Conservation (phyloP, 2,113 vertebrate genomes). For the Cygnus atratus region DNA sequence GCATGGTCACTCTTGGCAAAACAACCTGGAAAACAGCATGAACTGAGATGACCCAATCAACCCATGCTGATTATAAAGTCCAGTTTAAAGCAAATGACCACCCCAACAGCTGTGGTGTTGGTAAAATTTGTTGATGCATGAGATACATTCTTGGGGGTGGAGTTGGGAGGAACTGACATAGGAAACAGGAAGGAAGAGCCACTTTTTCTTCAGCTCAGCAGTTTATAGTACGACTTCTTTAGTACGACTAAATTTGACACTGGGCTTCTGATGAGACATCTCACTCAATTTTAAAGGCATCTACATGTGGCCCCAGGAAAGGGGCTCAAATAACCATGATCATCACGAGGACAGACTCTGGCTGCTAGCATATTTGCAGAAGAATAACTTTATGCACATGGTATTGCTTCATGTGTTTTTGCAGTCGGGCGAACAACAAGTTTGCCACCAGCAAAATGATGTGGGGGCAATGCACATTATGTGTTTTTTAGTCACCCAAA, state of each 20-base stretch:
- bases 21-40: neutral
- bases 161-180: neutral
- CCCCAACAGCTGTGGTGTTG: neutral
- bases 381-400: neutral
- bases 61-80: neutral
- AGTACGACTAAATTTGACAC: neutral
- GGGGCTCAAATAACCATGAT: neutral
- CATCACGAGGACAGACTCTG: neutral
- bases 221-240: neutral
- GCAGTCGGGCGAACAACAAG: neutral
- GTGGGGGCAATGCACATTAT: neutral
- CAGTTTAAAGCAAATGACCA: neutral
- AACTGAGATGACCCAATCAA: neutral
- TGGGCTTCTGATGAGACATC: neutral
- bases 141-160: neutral
- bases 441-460: neutral
- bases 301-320: neutral
- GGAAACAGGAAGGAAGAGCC: neutral
- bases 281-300: neutral
- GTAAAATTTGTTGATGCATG: neutral
- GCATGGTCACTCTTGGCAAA: neutral
- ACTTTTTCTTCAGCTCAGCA: neutral
- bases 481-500: neutral
- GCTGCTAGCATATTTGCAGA: neutral
- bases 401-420: neutral